Conservation (phyloP, 2,113 vertebrate genomes). For the Tragelaphus strepsiceros region DNA sequence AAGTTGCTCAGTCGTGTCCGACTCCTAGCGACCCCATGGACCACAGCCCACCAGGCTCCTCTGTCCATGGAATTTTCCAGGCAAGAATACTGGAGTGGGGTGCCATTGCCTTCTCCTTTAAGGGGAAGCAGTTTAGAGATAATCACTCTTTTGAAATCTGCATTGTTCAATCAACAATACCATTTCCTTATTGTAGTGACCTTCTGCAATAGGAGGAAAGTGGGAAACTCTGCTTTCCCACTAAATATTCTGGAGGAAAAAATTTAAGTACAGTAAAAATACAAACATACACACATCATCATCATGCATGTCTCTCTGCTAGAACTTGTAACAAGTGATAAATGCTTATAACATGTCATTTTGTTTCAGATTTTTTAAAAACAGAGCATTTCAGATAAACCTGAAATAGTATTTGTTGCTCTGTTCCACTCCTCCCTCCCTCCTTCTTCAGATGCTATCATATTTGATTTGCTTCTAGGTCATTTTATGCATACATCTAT, state of each 20-base stretch:
- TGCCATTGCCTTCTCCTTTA: too few relatives aligned
- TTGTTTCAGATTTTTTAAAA: not conserved
- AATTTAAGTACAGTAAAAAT: not conserved
- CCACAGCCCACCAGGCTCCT: too few relatives aligned
- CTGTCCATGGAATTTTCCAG: too few relatives aligned
- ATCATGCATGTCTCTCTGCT: not conserved
- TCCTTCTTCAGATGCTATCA: not conserved
- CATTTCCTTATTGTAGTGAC: not conserved
- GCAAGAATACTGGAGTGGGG: too few relatives aligned
- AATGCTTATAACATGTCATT: not conserved
- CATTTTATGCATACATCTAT: not conserved
- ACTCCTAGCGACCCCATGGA: too few relatives aligned
- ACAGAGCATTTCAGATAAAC: not conserved
- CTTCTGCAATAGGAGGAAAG: not conserved
- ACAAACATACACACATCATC: not conserved
- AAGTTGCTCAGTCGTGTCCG: too few relatives aligned
- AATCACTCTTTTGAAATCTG: not conserved
- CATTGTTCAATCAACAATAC: not conserved
- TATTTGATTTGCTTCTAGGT: slow-evolving; percentile 11
- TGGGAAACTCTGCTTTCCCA: not conserved
- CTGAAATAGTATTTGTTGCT: not conserved
- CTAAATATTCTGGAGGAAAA: not conserved
- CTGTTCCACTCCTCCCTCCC: not conserved
- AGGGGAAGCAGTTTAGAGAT: not conserved
- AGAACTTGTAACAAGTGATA: not conserved